phyloP scores from a whole-genome alignment of 1,140 invertebrate genomes.

The Trichogramma pretiosum region DNA sequence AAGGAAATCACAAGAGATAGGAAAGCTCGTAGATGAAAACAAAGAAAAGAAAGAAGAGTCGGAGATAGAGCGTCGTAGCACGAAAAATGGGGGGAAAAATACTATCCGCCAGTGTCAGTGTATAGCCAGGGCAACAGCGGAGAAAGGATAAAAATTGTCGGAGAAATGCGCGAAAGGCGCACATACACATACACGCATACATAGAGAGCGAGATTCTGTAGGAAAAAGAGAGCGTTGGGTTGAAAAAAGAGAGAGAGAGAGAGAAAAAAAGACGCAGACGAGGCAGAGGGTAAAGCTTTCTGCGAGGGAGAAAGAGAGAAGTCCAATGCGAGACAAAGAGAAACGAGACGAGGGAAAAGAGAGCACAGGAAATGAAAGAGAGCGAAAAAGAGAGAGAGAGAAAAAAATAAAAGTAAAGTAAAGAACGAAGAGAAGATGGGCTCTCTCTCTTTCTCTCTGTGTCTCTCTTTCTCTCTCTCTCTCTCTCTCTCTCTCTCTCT shows the following conservation, averaged over 20 bases:
- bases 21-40: background rate
- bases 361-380: conserved; percentile 18
- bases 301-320: too few species aligned
- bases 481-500: too few species aligned
- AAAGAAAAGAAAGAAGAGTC: conserved; percentile 9
- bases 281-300: conserved; percentile 11
- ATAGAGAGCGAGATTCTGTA: background rate
- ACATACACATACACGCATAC: background rate
- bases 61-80: background rate
- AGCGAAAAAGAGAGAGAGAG: conserved; percentile 9
- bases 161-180: conserved; percentile 8
- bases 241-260: conserved; percentile 6
- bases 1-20: background rate
- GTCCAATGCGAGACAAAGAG: conserved; percentile 10
- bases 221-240: conserved; percentile 6
- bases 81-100: conserved; percentile 1
- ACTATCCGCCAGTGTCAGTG: too few species aligned
- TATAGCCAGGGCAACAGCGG: background rate
- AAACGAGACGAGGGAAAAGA: conserved; percentile 12
- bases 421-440: too few species aligned
- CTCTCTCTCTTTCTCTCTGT: too few species aligned
- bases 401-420: conserved; percentile 4
- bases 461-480: too few species aligned
- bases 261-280: background rate
- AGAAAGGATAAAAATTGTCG: conserved; percentile 18